A percentile compares a stretch with the other conserved stretches of the same genome.
These are phyloP conservation scores for Eulacestoma nigropectus DNA, from an alignment of 2,113 vertebrate genomes.

Conservation along the genomic window DNA sequence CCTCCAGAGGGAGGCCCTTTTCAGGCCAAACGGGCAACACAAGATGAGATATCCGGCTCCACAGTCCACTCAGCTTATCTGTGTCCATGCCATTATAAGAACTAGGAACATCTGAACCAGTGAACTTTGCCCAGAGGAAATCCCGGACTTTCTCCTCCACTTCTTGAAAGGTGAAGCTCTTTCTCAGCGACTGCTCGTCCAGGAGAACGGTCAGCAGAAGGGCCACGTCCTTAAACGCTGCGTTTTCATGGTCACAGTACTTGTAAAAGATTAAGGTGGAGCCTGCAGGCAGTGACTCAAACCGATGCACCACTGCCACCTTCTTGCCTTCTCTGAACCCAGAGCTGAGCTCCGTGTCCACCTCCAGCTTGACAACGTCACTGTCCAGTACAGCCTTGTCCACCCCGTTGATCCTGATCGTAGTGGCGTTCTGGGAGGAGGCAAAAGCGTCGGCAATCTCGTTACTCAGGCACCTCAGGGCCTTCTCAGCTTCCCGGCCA, in stretches of 20 bases:
- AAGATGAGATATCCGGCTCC: constrained; percentile 80
- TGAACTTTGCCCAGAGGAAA: constrained; percentile 79
- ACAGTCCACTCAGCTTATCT: constrained; percentile 79
- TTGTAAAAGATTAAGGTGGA: constrained; percentile 95
- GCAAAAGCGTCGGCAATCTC: constrained; percentile 82
- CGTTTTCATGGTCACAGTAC: constrained; percentile 95
- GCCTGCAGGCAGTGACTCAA: constrained; percentile 87
- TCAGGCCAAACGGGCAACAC: constrained; percentile 77
- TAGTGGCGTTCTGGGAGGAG: constrained; percentile 70
- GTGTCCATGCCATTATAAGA: constrained; percentile 72
- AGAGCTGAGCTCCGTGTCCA: constrained; percentile 77
- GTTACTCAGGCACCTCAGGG: constrained; percentile 80
- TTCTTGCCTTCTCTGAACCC: constrained; percentile 79
- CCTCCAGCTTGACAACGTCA: constrained; percentile 80
- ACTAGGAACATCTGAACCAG: neutral
- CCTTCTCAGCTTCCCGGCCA: constrained; percentile 77
- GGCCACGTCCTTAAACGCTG: constrained; percentile 85
- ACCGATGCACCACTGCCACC: constrained; percentile 86
- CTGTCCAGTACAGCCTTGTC: constrained; percentile 75
- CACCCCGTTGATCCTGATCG: constrained; percentile 79
- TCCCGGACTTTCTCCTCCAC: constrained; percentile 92
- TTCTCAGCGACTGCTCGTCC: constrained; percentile 69
- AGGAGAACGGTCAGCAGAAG: constrained; percentile 88
- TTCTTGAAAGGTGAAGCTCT: constrained; percentile 62
- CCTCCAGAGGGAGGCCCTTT: constrained; percentile 49